These are phyloP conservation scores for Pseudococcus jackbeardsleyi DNA, from an alignment of 2,888 invertebrate genomes.

Conservation along the genomic window DNA sequence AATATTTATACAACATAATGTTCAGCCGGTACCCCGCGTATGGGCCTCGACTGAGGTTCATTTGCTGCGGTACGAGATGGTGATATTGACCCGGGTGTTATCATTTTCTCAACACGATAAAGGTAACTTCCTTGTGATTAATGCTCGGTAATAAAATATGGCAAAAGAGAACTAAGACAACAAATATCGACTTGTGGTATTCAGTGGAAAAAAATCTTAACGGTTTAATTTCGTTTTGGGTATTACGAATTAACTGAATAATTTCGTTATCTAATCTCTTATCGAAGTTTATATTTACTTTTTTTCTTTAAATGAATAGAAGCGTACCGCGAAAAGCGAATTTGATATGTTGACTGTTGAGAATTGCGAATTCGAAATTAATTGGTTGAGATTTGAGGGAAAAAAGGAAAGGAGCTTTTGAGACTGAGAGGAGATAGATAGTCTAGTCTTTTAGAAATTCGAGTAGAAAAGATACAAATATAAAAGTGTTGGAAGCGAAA, in stretches of 20 bases:
- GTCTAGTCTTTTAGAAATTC: too few relatives aligned
- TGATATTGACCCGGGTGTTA: slow-evolving; percentile 12
- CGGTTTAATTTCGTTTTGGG: background rate
- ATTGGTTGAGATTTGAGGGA: too few relatives aligned
- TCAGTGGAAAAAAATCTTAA: background rate
- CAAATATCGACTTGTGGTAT: slow-evolving; percentile 26
- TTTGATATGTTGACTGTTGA: background rate
- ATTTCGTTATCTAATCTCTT: background rate
- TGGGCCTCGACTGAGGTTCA: background rate
- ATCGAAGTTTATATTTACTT: background rate
- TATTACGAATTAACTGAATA: background rate
- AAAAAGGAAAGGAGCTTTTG: too few relatives aligned
- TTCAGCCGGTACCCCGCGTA: background rate
- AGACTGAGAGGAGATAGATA: too few relatives aligned
- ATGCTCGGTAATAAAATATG: background rate
- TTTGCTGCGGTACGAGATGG: slow-evolving; percentile 14
- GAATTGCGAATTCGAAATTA: background rate
- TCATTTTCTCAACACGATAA: slow-evolving; percentile 12
- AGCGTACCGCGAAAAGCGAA: background rate
- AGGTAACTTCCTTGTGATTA: slow-evolving; percentile 24
- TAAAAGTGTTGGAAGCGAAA: too few relatives aligned
- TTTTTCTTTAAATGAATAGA: background rate
- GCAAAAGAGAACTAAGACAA: background rate
- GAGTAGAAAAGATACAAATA: too few relatives aligned
- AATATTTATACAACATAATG: background rate